Evolutionary conservation across 2,113 vertebrate genomes (phyloP), one percentile per base, ranked within the genome.

Genomic region (Picathartes gymnocephalus): DNA sequence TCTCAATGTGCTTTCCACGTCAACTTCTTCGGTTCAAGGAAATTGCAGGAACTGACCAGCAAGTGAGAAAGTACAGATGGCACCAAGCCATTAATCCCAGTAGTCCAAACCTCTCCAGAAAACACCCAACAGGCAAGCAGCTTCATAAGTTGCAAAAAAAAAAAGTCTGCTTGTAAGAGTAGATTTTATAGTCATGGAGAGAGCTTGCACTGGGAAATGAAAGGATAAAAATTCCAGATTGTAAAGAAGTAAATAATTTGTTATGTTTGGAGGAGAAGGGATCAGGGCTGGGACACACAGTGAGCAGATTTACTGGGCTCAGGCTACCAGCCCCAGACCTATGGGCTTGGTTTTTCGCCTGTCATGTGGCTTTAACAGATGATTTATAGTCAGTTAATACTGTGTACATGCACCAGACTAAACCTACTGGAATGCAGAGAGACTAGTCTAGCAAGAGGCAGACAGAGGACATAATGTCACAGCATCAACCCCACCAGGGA

Each of bases 391-490:
- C 71, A 81, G 82, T 81, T 94, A 88, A 90, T 81, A 62, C 58
- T 88, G 71, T 57, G 71, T 96, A 88, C 42, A 77, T 68, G 69
- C 76, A 86, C 47, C 85, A 96, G 81, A 87, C 90, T 92, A 94
- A 92, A 95, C 31, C 91, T 95, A 85, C 68, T 88, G 96, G 96
- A 96, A 97, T 96, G 94, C 79, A 48, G 96, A 83, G 89, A 76
- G 92, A 95, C 93, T 81, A 56, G 94, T 92, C 87, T 81, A 96
- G 88, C 94, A 86, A 94, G 79, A 92, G 76, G 71, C 93, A 93
- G 86, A 92, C 31, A 2, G 74, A 94, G 90, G 95, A 92, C 92
- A 70, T n/a, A 95, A 81, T 92, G 85, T 90, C 94, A 88, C 74
- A 80, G 87, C 86, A 94, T 88, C 64, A 82, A 90, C 88, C 85